Evolutionary conservation across 2,113 vertebrate genomes (phyloP), one percentile per base, ranked within the genome.

Genomic region (Chloebia gouldiae): DNA sequence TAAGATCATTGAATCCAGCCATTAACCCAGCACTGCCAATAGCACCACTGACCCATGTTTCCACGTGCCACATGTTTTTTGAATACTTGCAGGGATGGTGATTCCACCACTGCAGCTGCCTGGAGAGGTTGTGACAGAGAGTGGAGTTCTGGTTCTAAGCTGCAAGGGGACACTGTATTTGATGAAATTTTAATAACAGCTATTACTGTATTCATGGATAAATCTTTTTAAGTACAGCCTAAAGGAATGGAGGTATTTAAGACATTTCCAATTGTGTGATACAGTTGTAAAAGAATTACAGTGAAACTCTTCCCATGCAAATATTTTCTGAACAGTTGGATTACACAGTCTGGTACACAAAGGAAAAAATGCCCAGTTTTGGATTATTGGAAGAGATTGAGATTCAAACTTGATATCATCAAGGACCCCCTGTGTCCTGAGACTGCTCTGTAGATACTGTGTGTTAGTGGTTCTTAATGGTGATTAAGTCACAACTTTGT

Each of bases 181-280:
- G 68, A 79, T 95, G 81, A 82, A 50, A 65, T 90, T 79, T 81
- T 89, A 50, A 13, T 88, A 69, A 77, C 25, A 69, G 59, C 49
- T 92, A 31, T 79, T 94, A 45, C 71, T 85, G 27, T 81, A 68
- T 86, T 96, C 14, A 47, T 63, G 53, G 81, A n/a, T 73, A 47
- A 87, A 86, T 90, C 31, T 54, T 69, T 75, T 90, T 76, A 89
- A 94, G 60, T 73, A 33, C 66, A 75, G 51, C 93, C 88, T 81
- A 13, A 57, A 44, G 93, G 37, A 94, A 50, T 5, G 2, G 40
- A 86, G 33, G 25, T 65, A 90, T 70, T 47, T 44, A 89, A 59
- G n/a, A 54, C 28, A n/a, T 92, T 93, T 83, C 83, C 23, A 59
- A 9, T 49, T 61, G 17, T 65, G 27, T 83, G 63, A 53, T 80